Evolutionary conservation across 2,113 vertebrate genomes (phyloP), one percentile per base, ranked within the genome.

Genomic region (Ctenomys sociabilis): DNA sequence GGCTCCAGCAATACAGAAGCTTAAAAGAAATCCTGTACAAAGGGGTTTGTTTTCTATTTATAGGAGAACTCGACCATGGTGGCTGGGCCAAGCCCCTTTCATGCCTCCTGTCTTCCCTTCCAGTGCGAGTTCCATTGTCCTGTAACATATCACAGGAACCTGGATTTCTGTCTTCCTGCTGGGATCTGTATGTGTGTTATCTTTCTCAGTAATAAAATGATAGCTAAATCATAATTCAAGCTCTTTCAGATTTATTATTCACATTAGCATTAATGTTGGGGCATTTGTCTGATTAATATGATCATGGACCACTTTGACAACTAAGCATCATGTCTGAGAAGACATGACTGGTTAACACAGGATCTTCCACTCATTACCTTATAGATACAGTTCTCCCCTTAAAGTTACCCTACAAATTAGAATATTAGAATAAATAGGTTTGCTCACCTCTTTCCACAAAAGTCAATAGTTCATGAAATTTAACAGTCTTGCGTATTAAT

Each of bases 41-140:
- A 94, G 24, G 57, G 37, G 89, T 96, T 90, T 93, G 8, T 93
- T 93, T 91, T 91, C 63, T 91, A 37, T 91, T 83, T 93, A 78
- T 68, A 94, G 86, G 49, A 68, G 80, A 93, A 61, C n/a, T 88
- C 52, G 82, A 28, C 94, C 75, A 8, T 85, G 70, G 49, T 81
- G 80, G 52, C 4, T 52, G 37, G 26, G 81, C 28, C 91, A 95
- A 87, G 32, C 1, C 16, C 86, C 91, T 88, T 32, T 77, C 43
- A 37, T 92, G 10, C 1, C 84, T 49, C 35, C n/a, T 72, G 0
- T 80, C 1, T 89, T 95, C 12, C 32, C 83, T n/a, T 93, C 22
- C 43, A 24, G 81, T 52, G 21, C 84, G 75, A 86, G 75, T 82
- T 91, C 19, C 17, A 59, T 94, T 91, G 26, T 81, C 63, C 68